phyloP scores from a whole-genome alignment of 2,888 invertebrate species.

The Pinctada fucata region DNA sequence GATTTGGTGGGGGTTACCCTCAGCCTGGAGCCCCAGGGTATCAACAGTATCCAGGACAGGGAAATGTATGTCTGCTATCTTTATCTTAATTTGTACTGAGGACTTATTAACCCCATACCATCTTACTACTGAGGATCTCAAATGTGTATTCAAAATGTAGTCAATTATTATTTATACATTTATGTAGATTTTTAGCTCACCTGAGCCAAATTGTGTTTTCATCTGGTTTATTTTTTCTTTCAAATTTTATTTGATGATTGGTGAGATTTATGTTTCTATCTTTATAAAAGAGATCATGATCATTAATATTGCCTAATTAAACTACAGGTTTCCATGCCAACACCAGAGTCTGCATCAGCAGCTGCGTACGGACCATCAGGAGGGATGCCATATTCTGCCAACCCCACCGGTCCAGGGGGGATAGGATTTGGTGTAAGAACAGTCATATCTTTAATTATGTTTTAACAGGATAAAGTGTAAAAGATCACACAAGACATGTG shows the following conservation, averaged over 20 bases:
- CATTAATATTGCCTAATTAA: too few species aligned
- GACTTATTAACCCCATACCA: too few species aligned
- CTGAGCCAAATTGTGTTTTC: background rate
- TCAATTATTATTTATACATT: too few species aligned
- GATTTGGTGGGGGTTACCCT: slow-evolving; percentile 49
- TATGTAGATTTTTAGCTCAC: too few species aligned
- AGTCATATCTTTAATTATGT: background rate
- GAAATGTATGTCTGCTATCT: slow-evolving; percentile 20
- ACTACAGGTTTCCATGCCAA: slow-evolving; percentile 63
- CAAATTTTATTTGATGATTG: background rate
- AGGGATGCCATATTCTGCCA: slow-evolving; percentile 58
- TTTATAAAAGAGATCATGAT: too few species aligned
- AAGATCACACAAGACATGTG: background rate
- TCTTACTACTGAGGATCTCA: background rate
- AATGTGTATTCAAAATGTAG: too few species aligned
- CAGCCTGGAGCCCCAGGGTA: slow-evolving; percentile 50
- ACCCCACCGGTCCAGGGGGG: slow-evolving; percentile 58
- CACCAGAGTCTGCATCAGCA: slow-evolving; percentile 68
- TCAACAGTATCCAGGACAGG: slow-evolving; percentile 41
- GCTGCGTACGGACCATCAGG: slow-evolving; percentile 61
- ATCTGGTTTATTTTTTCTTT: background rate
- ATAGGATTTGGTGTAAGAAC: slow-evolving; percentile 64
- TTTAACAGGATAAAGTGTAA: slow-evolving; percentile 8
- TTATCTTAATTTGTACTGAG: too few species aligned
- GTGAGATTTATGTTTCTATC: background rate